Conservation (phyloP, 2,888 invertebrate species). For the Clitarchus hookeri region DNA sequence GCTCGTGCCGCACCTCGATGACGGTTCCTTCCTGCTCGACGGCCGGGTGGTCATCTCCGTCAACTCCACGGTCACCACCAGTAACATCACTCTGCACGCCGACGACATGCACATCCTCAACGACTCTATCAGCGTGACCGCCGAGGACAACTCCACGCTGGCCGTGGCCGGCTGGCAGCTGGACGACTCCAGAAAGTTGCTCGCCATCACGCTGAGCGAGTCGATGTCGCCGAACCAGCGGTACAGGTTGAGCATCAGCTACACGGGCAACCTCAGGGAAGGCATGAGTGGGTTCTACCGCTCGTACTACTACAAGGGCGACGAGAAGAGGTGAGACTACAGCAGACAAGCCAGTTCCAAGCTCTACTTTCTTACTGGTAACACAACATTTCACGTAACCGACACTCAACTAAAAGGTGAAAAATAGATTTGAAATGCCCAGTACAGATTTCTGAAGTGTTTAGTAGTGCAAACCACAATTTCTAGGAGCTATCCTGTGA, state of each 20-base stretch:
- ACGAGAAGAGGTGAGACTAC: background rate
- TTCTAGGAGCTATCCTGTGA: too few relatives aligned
- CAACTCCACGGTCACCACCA: slow-evolving; percentile 63
- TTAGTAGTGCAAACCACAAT: too few relatives aligned
- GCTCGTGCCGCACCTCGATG: background rate
- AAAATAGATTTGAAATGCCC: too few relatives aligned
- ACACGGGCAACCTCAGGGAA: slow-evolving; percentile 39
- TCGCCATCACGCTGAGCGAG: slow-evolving; percentile 60
- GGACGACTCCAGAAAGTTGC: slow-evolving; percentile 55
- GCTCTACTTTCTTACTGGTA: too few relatives aligned
- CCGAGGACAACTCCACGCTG: background rate
- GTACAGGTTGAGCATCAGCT: slow-evolving; percentile 33
- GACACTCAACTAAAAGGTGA: too few relatives aligned
- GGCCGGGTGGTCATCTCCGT: slow-evolving; percentile 49
- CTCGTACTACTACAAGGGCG: slow-evolving; percentile 39
- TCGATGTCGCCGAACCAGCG: slow-evolving; percentile 25
- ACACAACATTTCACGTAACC: too few relatives aligned
- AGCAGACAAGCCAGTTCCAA: too few relatives aligned
- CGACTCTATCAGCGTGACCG: slow-evolving; percentile 35
- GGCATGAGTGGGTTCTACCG: slow-evolving; percentile 44
- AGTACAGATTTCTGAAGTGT: too few relatives aligned
- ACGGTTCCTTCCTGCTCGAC: background rate
- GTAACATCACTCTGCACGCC: slow-evolving; percentile 44
- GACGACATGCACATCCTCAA: slow-evolving; percentile 30
- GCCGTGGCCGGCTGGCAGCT: background rate